Evolutionary conservation across 2,888 invertebrate species (phyloP).

Genomic region (Chalcosyrphus nemorum): DNA sequence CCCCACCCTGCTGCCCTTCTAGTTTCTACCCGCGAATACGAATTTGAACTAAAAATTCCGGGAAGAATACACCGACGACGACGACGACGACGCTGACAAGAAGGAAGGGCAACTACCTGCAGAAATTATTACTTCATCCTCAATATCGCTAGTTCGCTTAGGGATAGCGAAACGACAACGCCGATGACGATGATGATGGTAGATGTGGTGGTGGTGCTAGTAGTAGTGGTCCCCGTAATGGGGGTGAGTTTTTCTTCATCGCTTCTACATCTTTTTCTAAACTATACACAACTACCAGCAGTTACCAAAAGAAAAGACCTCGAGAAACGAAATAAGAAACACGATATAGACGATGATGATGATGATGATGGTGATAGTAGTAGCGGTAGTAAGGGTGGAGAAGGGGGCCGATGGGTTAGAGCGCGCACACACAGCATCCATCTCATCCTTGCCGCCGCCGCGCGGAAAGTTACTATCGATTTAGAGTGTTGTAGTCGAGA

Average conservation of each 20-base stretch:
- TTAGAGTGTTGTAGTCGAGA: constrained; percentile 68
- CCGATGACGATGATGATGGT: no score
- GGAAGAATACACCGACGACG: constrained; percentile 4
- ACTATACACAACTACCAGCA: constrained; percentile 63
- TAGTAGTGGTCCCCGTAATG: background rate
- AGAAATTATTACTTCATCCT: constrained; percentile 73
- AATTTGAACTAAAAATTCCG: constrained; percentile 68
- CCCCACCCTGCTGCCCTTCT: constrained; percentile 19
- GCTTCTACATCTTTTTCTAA: constrained; percentile 70
- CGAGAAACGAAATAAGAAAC: constrained; percentile 61
- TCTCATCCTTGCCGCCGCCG: constrained; percentile 51
- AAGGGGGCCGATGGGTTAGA: constrained; percentile 33
- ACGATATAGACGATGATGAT: constrained; percentile 60
- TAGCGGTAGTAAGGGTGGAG: background rate
- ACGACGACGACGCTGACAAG: constrained; percentile 1
- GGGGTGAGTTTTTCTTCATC: constrained; percentile 56
- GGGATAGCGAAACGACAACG: constrained; percentile 1
- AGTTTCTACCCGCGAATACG: constrained; percentile 66
- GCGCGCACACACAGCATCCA: constrained; percentile 47
- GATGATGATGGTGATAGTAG: background rate
- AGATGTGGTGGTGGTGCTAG: no score
- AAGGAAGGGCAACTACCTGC: constrained; percentile 69
- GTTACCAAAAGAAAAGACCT: constrained; percentile 29
- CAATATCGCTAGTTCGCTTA: constrained; percentile 67
- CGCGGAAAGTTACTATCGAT: constrained; percentile 66